phyloP scores from a whole-genome alignment of 1,140 invertebrate species.

The Scaptomyza graminum region DNA sequence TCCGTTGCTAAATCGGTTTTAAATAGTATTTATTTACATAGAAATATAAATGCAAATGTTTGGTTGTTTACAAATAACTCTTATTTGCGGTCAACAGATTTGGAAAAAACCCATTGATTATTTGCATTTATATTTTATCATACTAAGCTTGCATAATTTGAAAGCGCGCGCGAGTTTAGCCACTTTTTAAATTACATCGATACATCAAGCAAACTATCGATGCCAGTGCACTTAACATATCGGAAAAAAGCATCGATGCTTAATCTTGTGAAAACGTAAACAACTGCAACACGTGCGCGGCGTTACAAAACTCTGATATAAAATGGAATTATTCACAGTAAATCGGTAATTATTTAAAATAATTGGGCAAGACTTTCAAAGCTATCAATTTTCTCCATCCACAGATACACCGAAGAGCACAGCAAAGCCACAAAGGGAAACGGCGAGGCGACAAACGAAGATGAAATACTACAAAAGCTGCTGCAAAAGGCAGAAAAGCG shows the following conservation, averaged over 20 bases:
- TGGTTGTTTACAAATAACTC: neutral
- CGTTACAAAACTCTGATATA: conserved; percentile 5
- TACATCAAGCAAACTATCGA: conserved; percentile 1
- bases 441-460: conserved; percentile 77
- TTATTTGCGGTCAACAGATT: neutral
- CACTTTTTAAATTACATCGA: conserved; percentile 2
- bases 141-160: neutral
- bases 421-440: conserved; percentile 16
- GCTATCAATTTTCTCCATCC: neutral
- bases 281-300: conserved; percentile 65
- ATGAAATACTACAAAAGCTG: conserved; percentile 85
- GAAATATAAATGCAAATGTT: conserved; percentile 23
- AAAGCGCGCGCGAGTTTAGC: neutral
- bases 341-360: conserved; percentile 60
- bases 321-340: conserved; percentile 81
- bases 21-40: conserved; percentile 5
- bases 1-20: conserved; percentile 47
- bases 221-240: neutral
- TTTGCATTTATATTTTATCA: neutral
- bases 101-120: neutral
- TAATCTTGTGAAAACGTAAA: conserved; percentile 56
- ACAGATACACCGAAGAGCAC: conserved; percentile 55
- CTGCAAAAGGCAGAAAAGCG: conserved; percentile 84
- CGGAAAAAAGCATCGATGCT: conserved; percentile 27
- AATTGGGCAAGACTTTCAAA: neutral